A percentile compares a stretch with the other conserved stretches of the same genome.
These are phyloP conservation scores for Pipistrellus nathusii DNA, from an alignment of 2,797 vertebrate genomes.

Conservation along the genomic window DNA sequence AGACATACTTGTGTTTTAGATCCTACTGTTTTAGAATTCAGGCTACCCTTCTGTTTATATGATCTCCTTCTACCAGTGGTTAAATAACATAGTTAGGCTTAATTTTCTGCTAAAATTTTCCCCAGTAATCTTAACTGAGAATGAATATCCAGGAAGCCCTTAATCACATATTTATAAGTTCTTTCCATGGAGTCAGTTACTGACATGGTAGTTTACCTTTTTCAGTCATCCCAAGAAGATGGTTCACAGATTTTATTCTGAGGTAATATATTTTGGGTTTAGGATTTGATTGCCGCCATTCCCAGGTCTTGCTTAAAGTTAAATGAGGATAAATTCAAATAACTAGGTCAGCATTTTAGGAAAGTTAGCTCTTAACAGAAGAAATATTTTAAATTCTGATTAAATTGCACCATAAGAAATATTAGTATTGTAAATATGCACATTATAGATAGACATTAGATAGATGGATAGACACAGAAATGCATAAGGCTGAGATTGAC, in stretches of 20 bases:
- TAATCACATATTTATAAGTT: background rate
- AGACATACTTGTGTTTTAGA: background rate
- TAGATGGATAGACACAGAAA: background rate
- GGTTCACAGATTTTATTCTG: background rate
- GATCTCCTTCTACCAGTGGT: background rate
- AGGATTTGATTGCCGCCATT: background rate
- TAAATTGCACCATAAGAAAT: background rate
- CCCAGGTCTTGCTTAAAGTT: background rate
- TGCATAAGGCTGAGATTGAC: background rate
- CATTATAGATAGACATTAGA: background rate
- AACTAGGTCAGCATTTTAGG: background rate
- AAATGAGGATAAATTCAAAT: background rate
- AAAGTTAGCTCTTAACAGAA: background rate
- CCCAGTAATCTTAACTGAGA: background rate
- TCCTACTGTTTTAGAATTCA: background rate
- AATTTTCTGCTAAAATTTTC: constrained; percentile 1
- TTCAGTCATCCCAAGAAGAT: background rate
- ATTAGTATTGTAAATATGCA: background rate
- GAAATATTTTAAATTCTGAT: background rate
- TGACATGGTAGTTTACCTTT: background rate
- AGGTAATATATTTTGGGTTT: background rate
- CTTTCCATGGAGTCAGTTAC: background rate
- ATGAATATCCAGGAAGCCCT: background rate
- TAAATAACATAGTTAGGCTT: background rate
- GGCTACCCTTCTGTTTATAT: background rate